phyloP scores from a whole-genome alignment of 2,113 vertebrate genomes.

The Crotalus horridus region DNA sequence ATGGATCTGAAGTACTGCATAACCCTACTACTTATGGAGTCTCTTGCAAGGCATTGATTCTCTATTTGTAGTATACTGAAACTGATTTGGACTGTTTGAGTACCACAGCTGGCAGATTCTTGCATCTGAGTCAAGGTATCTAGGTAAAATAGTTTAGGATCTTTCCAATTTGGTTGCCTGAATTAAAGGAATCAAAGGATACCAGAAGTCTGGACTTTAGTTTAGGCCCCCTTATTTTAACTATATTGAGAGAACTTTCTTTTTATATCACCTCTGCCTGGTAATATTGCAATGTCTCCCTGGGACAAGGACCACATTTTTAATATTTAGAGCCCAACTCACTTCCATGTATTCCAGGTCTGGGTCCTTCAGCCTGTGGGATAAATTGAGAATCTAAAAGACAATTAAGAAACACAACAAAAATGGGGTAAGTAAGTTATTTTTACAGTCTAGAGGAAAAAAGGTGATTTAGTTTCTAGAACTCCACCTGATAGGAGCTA shows the following conservation, averaged over 20 bases:
- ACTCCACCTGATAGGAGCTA: slow-evolving; percentile 37
- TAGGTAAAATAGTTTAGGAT: background rate
- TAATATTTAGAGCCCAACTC: background rate
- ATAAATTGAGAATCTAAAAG: slow-evolving; percentile 59
- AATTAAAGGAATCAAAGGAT: background rate
- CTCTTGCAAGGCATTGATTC: background rate
- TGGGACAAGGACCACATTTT: background rate
- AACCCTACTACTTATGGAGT: background rate
- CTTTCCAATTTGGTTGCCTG: background rate
- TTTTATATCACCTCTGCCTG: background rate
- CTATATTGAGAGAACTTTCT: background rate
- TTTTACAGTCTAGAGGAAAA: background rate
- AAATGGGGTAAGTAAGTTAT: background rate
- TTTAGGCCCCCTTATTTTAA: background rate
- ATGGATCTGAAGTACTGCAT: background rate
- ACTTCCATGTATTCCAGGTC: slow-evolving; percentile 68
- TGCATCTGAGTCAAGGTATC: background rate
- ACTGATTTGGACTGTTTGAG: background rate
- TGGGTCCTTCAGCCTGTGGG: slow-evolving; percentile 51
- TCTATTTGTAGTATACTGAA: background rate
- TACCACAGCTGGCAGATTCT: background rate
- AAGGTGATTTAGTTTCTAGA: background rate
- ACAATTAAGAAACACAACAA: background rate
- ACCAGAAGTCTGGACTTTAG: background rate
- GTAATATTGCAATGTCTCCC: background rate